Evolutionary conservation across 2,888 invertebrate species (phyloP), one percentile per base, ranked within the genome.

Genomic region (Sthenelais limicola): DNA sequence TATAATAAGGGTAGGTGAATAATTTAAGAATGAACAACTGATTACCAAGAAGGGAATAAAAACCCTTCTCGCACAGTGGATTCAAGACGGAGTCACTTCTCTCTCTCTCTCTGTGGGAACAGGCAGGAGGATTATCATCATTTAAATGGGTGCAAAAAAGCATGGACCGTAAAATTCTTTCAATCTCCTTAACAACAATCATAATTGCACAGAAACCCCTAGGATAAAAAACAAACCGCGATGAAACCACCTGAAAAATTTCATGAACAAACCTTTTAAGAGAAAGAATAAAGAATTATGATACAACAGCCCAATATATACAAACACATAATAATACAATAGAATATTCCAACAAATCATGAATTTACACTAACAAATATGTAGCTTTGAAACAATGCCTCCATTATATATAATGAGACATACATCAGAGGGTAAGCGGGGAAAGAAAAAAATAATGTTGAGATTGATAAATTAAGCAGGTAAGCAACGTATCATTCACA

Each of bases 131-230:
- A n/a, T n/a, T n/a, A n/a, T n/a, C n/a, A n/a, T n/a, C n/a, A n/a
- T n/a, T n/a, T n/a, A n/a, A n/a, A n/a, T n/a, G n/a, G n/a, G n/a
- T n/a, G n/a, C n/a, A n/a, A n/a, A n/a, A n/a, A n/a, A n/a, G n/a
- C n/a, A n/a, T n/a, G n/a, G n/a, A n/a, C n/a, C n/a, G n/a, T n/a
- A n/a, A n/a, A n/a, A n/a, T n/a, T n/a, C 43, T 21, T 12, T 58
- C 58, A 58, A 58, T 38, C 56, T 43, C 62, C 26, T 62, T 62
- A 26, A 15, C 43, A 43, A 18, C 18, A 38, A n/a, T n/a, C n/a
- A n/a, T n/a, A 62, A 62, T 62, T 62, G 62, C 62, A 62, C 62
- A 62, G 43, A 62, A 62, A 38, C 43, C 62, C 38, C 62, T 26
- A 24, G 38, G 62, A 43, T 38, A 62, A 43, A 38, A 62, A 38